Evolutionary conservation across 2,797 vertebrate species (phyloP), one percentile per base, ranked within the genome.

Genomic region (Triplophysa yarkandensis): DNA sequence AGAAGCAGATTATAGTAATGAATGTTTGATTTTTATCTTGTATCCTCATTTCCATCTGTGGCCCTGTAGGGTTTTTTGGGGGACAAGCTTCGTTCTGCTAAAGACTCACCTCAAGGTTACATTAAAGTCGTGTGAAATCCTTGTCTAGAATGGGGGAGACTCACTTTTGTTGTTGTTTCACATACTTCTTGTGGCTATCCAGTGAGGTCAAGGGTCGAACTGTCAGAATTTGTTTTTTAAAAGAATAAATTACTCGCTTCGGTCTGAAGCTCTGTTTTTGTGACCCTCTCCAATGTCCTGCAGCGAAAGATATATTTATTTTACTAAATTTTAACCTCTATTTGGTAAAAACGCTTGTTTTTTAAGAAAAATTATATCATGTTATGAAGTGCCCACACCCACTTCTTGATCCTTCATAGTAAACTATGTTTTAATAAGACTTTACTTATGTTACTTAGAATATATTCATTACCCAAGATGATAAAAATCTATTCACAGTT

Each of bases 41-140:
- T 89, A 90, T 92, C 91, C 91, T 81, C 80, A 81, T 86, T 87
- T 89, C 85, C 89, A 91, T 92, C 89, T 89, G 87, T 84, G 83
- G 86, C 85, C 87, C 78, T 57, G 81, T 71, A 7, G 79, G 81
- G n/a, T 1, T 13, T 81, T 85, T 74, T 81, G 84, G 73, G 50
- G 78, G 87, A 91, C 89, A 86, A 89, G 88, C 83, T 85, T 80
- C 85, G 83, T 88, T 86, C 86, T 85, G 3, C 86, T 82, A 84
- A 80, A 86, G 85, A 83, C 76, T 81, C 54, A 64, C 86, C 87
- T 84, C 71, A 79, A 90, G 87, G 89, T 71, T 69, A 55, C 81
- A 69, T 52, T n/a, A 34, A 80, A 62, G 44, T 72, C 30, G 21
- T 11, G 44, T 9, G 0, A 46, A 64, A 17, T 25, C 30, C 19